Conservation (phyloP, 2,113 vertebrate species). For the Anoura caudifer region DNA sequence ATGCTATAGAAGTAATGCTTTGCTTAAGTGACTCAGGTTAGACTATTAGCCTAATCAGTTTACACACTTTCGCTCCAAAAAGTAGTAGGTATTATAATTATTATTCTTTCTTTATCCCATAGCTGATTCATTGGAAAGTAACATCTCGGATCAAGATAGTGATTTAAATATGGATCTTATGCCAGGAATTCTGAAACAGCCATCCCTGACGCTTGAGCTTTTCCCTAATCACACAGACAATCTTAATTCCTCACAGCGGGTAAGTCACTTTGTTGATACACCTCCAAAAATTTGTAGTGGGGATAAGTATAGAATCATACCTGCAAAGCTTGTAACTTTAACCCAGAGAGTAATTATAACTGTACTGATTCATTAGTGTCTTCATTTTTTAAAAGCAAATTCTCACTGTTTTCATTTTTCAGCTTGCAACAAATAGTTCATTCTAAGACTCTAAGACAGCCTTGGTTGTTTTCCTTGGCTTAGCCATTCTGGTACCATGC, state of each 20-base stretch:
- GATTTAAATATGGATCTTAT: constrained; percentile 91
- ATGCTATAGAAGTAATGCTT: constrained; percentile 2
- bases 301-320: background rate
- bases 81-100: constrained; percentile 18
- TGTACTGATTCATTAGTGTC: constrained; percentile 13
- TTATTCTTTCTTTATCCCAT: constrained; percentile 55
- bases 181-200: constrained; percentile 89
- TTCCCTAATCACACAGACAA: constrained; percentile 94
- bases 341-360: background rate
- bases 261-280: constrained; percentile 72
- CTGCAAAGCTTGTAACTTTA: constrained; percentile 33
- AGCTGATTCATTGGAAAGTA: constrained; percentile 93
- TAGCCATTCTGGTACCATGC: background rate
- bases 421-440: constrained; percentile 8
- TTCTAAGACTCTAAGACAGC: background rate
- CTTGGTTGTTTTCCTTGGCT: constrained; percentile 1
- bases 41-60: background rate
- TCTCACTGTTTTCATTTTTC: constrained; percentile 5
- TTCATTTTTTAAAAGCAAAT: constrained; percentile 11
- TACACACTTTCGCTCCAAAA: background rate
- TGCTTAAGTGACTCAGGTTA: background rate
- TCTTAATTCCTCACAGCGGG: constrained; percentile 91
- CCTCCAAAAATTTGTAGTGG: constrained; percentile 23
- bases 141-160: constrained; percentile 89
- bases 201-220: constrained; percentile 92